These are phyloP conservation scores for Halictus rubicundus DNA, from an alignment of 1,140 invertebrate species.

Conservation along the genomic window DNA sequence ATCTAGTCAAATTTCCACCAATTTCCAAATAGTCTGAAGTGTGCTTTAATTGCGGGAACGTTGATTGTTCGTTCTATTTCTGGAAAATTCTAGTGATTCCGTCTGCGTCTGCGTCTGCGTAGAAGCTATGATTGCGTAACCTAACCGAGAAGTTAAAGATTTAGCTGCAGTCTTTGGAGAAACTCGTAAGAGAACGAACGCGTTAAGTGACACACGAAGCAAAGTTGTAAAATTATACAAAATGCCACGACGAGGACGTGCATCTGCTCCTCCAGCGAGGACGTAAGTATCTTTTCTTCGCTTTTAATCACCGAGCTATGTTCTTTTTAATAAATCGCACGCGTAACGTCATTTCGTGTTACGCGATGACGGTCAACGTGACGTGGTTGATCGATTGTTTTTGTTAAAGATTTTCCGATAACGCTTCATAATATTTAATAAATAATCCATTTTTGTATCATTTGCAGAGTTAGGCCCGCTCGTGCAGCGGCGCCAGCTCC, in stretches of 20 bases:
- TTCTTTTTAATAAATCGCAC: slow-evolving; percentile 2
- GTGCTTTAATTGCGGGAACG: neutral
- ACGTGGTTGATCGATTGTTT: slow-evolving; percentile 27
- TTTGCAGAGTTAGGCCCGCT: slow-evolving; percentile 75
- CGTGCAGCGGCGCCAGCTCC: slow-evolving; percentile 78
- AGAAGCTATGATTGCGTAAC: slow-evolving; percentile 13
- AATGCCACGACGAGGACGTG: slow-evolving; percentile 89
- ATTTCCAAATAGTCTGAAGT: neutral
- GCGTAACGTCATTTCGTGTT: neutral
- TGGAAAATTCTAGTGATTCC: slow-evolving; percentile 11
- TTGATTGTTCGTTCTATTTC: slow-evolving; percentile 20
- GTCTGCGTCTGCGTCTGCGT: slow-evolving; percentile 25
- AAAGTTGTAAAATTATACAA: slow-evolving; percentile 62
- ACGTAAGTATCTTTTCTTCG: slow-evolving; percentile 70
- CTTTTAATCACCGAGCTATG: neutral
- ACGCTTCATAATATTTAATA: too few species aligned
- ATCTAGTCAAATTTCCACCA: neutral
- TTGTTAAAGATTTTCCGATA: neutral
- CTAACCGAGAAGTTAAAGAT: neutral
- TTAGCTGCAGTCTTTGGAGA: slow-evolving; percentile 16
- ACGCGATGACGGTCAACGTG: slow-evolving; percentile 45
- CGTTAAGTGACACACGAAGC: neutral
- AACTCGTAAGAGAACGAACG: neutral
- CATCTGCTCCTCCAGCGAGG: slow-evolving; percentile 85
- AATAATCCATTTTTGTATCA: slow-evolving; percentile 12